A percentile compares a stretch with the other conserved stretches of the same genome.
Evolutionary conservation across 2,797 vertebrate genomes (phyloP).

Genomic region (Myripristis murdjan): DNA sequence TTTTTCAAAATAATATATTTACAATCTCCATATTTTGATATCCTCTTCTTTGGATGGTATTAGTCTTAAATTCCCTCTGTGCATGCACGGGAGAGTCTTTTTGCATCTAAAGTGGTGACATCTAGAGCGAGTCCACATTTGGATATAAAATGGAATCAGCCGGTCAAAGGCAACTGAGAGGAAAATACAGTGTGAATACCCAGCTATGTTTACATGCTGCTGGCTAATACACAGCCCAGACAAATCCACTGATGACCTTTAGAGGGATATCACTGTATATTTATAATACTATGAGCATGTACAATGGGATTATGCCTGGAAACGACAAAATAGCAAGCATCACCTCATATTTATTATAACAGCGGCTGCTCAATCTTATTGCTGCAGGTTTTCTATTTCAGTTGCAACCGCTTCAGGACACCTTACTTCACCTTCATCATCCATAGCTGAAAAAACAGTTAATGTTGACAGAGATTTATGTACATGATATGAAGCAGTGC

Average conservation of each 20-base stretch:
- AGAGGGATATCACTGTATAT: constrained; percentile 32
- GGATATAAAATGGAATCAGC: not conserved
- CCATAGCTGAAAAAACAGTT: not conserved
- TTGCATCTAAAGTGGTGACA: not conserved
- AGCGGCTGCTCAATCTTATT: constrained; percentile 12
- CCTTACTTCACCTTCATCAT: constrained; percentile 18
- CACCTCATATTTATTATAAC: constrained; percentile 38
- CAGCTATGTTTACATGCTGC: constrained; percentile 18
- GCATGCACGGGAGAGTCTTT: not conserved
- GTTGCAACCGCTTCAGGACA: constrained; percentile 12
- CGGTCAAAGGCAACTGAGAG: not conserved
- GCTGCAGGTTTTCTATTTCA: constrained; percentile 7
- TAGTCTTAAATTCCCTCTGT: constrained; percentile 5
- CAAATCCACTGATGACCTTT: constrained; percentile 58
- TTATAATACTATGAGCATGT: constrained; percentile 38
- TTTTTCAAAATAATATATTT: constrained; percentile 1
- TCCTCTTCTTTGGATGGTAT: not conserved
- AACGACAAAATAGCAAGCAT: constrained; percentile 37
- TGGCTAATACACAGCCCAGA: constrained; percentile 27
- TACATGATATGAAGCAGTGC: not conserved
- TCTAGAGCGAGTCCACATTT: not conserved
- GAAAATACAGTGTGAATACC: constrained; percentile 20
- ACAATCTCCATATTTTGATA: constrained; percentile 5
- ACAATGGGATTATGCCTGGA: constrained; percentile 38
- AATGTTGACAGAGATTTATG: not conserved